Evolutionary conservation across 2,113 vertebrate species (phyloP).

Genomic region (Halcyon malimbica): DNA sequence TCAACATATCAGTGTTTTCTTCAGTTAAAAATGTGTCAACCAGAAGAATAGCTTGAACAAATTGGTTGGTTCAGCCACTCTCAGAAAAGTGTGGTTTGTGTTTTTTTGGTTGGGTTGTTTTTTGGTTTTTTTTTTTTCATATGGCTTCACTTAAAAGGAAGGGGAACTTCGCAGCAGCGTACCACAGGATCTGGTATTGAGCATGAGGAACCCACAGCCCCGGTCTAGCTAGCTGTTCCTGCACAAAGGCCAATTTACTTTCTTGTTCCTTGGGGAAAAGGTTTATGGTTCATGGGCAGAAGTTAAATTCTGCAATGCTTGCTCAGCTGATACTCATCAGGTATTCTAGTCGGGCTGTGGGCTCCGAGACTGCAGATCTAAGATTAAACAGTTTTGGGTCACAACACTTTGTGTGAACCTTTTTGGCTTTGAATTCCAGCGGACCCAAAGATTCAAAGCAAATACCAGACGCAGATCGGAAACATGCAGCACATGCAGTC

Average conservation of each 20-base stretch:
- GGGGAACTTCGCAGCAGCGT: not conserved
- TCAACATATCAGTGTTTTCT: not conserved
- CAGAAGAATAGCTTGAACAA: conserved; percentile 51
- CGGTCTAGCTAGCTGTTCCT: not conserved
- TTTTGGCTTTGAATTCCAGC: not conserved
- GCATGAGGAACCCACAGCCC: not conserved
- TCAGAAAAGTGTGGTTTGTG: not conserved
- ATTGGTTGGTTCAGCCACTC: conserved; percentile 41
- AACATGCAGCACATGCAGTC: not conserved
- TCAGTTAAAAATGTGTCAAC: not conserved
- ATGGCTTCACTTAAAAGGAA: conserved; percentile 58
- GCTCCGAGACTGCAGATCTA: not conserved
- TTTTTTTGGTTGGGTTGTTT: not conserved
- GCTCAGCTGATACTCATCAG: conserved; percentile 70
- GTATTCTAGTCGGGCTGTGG: not conserved
- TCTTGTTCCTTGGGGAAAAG: conserved; percentile 20
- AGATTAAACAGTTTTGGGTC: conserved; percentile 64
- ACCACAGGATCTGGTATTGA: not conserved
- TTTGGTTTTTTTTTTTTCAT: not conserved
- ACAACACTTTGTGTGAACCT: conserved; percentile 42
- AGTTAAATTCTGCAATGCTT: conserved; percentile 29
- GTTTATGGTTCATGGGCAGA: conserved; percentile 53
- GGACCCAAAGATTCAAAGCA: conserved; percentile 6
- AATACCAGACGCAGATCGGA: not conserved
- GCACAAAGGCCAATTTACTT: conserved; percentile 27